Evolutionary conservation across 2,888 invertebrate genomes (phyloP).

Genomic region (Tipula lateralis): DNA sequence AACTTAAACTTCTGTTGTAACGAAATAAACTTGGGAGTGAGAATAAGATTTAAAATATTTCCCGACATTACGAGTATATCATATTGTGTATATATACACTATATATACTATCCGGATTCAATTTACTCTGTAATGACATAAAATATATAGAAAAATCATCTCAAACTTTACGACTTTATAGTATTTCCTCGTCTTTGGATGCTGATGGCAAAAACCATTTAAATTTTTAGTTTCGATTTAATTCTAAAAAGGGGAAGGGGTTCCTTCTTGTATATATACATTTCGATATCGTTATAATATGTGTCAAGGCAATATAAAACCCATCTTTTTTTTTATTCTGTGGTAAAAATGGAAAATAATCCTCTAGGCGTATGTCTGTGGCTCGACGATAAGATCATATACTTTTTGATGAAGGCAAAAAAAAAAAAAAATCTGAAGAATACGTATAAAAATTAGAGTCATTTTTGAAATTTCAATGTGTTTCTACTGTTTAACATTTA

Average conservation of each 20-base stretch:
- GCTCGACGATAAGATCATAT: conserved; percentile 27
- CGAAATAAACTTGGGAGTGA: background rate
- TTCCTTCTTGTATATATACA: background rate
- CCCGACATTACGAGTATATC: background rate
- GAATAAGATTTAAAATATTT: background rate
- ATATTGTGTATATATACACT: background rate
- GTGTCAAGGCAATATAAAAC: conserved; percentile 13
- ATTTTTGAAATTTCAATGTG: conserved; percentile 19
- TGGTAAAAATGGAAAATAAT: conserved; percentile 21
- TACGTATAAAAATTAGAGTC: background rate
- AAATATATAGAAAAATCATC: background rate
- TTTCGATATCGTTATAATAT: background rate
- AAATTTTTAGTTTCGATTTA: conserved; percentile 5
- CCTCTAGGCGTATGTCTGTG: conserved; percentile 29
- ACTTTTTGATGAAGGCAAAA: conserved; percentile 25
- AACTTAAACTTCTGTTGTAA: background rate
- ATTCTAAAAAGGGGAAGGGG: background rate
- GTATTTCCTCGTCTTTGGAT: background rate
- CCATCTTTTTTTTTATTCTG: background rate
- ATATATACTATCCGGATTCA: background rate
- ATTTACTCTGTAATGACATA: background rate
- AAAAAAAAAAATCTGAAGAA: background rate
- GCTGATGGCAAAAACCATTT: background rate
- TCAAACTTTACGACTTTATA: background rate
- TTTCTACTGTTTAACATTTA: conserved; percentile 24